Evolutionary conservation across 2,113 vertebrate species (phyloP).

Genomic region (Chlorodrepanis virens): DNA sequence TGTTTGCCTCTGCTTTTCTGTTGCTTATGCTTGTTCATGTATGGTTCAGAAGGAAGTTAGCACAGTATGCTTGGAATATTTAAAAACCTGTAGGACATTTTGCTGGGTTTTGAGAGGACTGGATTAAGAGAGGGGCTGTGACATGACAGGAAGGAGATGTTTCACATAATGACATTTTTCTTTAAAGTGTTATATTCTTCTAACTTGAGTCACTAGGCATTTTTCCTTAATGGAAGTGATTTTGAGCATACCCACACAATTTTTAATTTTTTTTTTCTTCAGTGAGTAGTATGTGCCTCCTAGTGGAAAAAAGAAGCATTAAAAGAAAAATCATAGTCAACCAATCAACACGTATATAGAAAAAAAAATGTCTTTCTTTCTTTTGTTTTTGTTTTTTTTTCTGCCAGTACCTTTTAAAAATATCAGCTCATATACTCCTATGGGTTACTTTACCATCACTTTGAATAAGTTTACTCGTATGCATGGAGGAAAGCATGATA

Average conservation of each 20-base stretch:
- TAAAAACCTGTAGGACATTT: not conserved
- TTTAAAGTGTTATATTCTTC: not conserved
- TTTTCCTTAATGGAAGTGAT: not conserved
- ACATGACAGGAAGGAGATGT: not conserved
- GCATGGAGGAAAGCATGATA: not conserved
- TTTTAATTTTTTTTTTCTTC: no score
- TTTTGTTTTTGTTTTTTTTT: not conserved
- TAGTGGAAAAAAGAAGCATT: not conserved
- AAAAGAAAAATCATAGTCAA: not conserved
- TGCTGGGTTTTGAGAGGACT: not conserved
- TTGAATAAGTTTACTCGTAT: not conserved
- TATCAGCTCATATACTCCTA: not conserved
- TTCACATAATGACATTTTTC: not conserved
- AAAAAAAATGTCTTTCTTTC: not conserved
- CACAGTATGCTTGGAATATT: fast-evolving
- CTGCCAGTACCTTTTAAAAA: not conserved
- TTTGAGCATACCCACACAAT: not conserved
- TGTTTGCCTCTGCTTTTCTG: not conserved
- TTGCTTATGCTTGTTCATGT: not conserved
- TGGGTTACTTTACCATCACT: not conserved
- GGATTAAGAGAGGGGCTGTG: not conserved
- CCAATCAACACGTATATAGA: not conserved
- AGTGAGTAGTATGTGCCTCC: not conserved
- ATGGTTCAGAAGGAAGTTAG: not conserved
- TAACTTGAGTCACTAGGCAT: not conserved